Conservation (phyloP, 2,888 invertebrate species). For the Drosophila koepferae region DNA sequence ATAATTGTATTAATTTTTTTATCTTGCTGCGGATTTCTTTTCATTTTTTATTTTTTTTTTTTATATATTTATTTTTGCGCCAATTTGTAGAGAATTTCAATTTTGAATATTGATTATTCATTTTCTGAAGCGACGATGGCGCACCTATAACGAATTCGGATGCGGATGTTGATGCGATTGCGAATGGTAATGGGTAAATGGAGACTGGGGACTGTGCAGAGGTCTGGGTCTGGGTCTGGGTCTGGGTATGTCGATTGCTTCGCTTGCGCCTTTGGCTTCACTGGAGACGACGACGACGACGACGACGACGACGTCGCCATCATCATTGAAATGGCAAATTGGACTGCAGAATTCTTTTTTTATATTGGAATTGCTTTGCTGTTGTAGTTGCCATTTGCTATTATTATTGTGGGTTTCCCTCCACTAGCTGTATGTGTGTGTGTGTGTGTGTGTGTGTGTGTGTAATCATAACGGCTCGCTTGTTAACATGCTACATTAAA, state of each 20-base stretch:
- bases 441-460: constrained; percentile 37
- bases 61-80: constrained; percentile 25
- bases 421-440: constrained; percentile 14
- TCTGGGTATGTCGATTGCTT: constrained; percentile 39
- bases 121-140: constrained; percentile 59
- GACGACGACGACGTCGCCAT: constrained; percentile 42
- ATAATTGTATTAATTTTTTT: constrained; percentile 8
- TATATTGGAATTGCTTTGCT: constrained; percentile 65
- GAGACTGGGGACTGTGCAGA: neutral
- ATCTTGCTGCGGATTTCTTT: neutral
- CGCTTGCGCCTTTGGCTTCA: constrained; percentile 33
- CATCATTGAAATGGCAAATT: constrained; percentile 70
- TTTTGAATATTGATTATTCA: constrained; percentile 77
- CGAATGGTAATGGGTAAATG: constrained; percentile 22
- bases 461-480: constrained; percentile 78
- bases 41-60: neutral
- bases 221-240: neutral
- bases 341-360: constrained; percentile 65
- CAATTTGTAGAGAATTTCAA: constrained; percentile 74
- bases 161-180: constrained; percentile 31
- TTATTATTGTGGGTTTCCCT: constrained; percentile 36
- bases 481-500: constrained; percentile 80
- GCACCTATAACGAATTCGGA: constrained; percentile 49
- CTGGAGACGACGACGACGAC: constrained; percentile 39
- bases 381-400: constrained; percentile 55